A percentile compares a stretch with the other conserved stretches of the same genome.
phyloP scores from a whole-genome alignment of 1,140 invertebrate species.

The Geopemphigus sp. region DNA sequence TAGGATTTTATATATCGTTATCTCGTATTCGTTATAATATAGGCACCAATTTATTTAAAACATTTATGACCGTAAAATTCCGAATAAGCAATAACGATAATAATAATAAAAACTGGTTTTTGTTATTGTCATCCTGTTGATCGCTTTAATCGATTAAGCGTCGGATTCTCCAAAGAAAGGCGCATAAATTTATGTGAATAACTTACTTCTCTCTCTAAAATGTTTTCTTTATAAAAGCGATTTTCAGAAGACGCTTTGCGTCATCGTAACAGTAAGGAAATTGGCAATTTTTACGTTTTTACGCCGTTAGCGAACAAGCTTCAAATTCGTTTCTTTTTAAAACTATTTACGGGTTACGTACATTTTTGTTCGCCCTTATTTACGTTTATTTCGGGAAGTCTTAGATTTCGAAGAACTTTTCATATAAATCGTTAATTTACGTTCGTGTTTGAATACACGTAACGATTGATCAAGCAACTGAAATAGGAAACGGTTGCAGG shows the following conservation, averaged over 20 bases:
- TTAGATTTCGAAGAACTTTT: no score
- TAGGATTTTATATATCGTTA: neutral
- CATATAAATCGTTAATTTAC: no score
- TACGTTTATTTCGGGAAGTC: no score
- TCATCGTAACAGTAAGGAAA: neutral
- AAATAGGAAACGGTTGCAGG: no score
- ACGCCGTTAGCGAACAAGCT: no score
- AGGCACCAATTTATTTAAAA: neutral
- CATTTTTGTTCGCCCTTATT: no score
- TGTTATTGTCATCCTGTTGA: neutral
- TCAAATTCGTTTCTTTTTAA: no score
- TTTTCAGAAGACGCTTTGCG: conserved; percentile 1
- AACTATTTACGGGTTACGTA: no score
- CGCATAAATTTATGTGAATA: conserved; percentile 19
- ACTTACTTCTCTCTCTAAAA: neutral
- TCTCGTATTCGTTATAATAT: no score
- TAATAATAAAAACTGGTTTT: conserved; percentile 15
- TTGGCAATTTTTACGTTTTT: no score
- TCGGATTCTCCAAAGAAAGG: neutral
- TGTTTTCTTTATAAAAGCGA: neutral
- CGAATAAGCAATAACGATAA: neutral
- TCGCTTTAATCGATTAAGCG: neutral
- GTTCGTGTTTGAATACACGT: no score
- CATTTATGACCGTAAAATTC: neutral
- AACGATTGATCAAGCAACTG: no score